Evolutionary conservation across 2,888 invertebrate genomes (phyloP).

Genomic region (Bhutanitis thaidina): DNA sequence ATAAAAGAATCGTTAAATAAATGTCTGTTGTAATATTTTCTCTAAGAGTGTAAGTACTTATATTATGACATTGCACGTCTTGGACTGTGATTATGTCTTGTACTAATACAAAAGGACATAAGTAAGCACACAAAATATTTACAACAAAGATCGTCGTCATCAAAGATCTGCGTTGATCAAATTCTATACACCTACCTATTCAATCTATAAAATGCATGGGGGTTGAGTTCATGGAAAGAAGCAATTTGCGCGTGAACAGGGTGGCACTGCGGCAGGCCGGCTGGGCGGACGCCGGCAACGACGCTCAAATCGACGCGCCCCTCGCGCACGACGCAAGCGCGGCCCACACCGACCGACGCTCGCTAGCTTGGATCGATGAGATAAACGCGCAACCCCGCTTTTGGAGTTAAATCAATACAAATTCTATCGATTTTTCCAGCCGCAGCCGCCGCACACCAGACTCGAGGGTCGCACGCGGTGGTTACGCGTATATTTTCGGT

Average conservation of each 20-base stretch:
- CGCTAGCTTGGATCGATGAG: constrained; percentile 82
- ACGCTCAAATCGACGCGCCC: constrained; percentile 23
- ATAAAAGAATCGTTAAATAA: too few relatives aligned
- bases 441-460: constrained; percentile 80
- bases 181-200: constrained; percentile 3
- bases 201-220: constrained; percentile 7
- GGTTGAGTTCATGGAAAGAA: constrained; percentile 18
- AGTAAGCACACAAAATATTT: too few relatives aligned
- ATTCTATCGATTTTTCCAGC: constrained; percentile 87
- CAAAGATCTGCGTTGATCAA: constrained; percentile 1
- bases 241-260: constrained; percentile 69
- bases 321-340: constrained; percentile 58
- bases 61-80: too few relatives aligned
- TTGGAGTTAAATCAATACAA: constrained; percentile 84
- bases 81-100: too few relatives aligned
- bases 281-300: constrained; percentile 45
- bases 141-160: neutral
- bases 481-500: constrained; percentile 58
- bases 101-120: too few relatives aligned
- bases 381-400: constrained; percentile 88
- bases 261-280: constrained; percentile 43
- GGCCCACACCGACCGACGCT: constrained; percentile 32
- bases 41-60: too few relatives aligned
- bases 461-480: constrained; percentile 75
- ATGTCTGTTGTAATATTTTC: too few relatives aligned